A percentile compares a stretch with the other conserved stretches of the same genome.
phyloP scores from a whole-genome alignment of 2,888 invertebrate genomes.

The Lochmaea capreae region DNA sequence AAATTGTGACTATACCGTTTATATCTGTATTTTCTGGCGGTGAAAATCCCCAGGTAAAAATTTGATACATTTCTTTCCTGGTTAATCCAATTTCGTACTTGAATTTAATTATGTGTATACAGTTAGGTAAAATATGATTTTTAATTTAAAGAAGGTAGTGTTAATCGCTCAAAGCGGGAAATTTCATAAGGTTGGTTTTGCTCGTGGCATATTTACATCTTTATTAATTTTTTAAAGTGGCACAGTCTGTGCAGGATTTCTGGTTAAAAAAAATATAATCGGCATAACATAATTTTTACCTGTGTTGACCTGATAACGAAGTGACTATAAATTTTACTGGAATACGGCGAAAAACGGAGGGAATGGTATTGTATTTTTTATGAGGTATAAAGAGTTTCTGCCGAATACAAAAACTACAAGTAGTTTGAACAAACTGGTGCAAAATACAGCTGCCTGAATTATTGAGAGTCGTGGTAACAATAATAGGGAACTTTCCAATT shows the following conservation, averaged over 20 bases:
- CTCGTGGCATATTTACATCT: conserved; percentile 30
- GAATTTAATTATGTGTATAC: conserved; percentile 36
- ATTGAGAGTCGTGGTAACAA: no score
- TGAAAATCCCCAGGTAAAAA: conserved; percentile 26
- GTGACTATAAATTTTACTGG: no score
- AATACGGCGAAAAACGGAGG: no score
- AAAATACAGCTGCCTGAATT: no score
- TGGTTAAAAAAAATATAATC: neutral
- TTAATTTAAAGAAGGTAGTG: conserved; percentile 38
- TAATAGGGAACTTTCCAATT: no score
- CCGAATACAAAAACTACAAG: no score
- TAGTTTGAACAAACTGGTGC: no score
- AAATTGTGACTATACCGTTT: conserved; percentile 14
- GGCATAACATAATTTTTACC: neutral
- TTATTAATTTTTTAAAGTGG: conserved; percentile 22
- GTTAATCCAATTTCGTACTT: conserved; percentile 36
- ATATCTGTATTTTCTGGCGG: conserved; percentile 13
- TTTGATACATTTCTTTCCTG: conserved; percentile 27
- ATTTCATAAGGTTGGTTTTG: conserved; percentile 34
- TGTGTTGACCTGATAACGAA: no score
- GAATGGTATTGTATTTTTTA: no score
- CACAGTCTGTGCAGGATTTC: neutral
- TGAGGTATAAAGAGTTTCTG: no score
- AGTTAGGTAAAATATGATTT: conserved; percentile 37
- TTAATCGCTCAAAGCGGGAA: conserved; percentile 39